A percentile compares a stretch with the other conserved stretches of the same genome.
Conservation (phyloP, 2,888 invertebrate species). For the Harpalus rubripes region DNA sequence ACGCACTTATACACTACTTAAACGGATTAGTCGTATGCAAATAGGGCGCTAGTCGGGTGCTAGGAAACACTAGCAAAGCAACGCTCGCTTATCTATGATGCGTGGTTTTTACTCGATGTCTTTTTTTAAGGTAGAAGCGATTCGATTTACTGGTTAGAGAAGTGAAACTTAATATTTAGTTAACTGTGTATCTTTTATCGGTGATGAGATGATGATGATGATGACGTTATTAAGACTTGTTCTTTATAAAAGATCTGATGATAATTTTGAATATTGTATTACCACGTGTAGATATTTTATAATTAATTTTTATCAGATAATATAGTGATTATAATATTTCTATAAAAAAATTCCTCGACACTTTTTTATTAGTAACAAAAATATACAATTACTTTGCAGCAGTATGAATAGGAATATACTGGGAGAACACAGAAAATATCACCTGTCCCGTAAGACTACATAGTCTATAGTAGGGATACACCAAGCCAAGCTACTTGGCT, state of each 20-base stretch:
- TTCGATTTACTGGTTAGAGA: conserved; percentile 28
- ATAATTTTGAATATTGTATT: conserved; percentile 31
- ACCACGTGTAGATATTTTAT: conserved; percentile 18
- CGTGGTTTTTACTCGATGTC: not conserved
- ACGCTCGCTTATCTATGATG: conserved; percentile 24
- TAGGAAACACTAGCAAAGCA: conserved; percentile 14
- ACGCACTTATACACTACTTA: conserved; percentile 56
- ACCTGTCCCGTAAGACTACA: no score
- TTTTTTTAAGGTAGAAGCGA: conserved; percentile 2
- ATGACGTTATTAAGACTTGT: conserved; percentile 20
- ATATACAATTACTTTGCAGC: no score
- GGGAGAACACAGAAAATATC: no score
- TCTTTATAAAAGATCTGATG: not conserved
- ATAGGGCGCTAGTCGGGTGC: conserved; percentile 41
- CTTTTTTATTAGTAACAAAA: no score
- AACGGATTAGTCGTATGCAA: conserved; percentile 56
- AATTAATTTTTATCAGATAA: not conserved
- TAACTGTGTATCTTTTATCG: conserved; percentile 8
- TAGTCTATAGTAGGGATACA: no score
- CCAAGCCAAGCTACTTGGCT: no score
- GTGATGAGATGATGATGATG: no score
- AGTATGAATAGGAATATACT: no score
- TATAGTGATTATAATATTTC: no score
- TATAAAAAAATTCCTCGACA: no score
- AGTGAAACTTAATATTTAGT: not conserved